A percentile compares a stretch with the other conserved stretches of the same genome.
Evolutionary conservation across 2,113 vertebrate genomes (phyloP).

Genomic region (Atrichornis clamosus): DNA sequence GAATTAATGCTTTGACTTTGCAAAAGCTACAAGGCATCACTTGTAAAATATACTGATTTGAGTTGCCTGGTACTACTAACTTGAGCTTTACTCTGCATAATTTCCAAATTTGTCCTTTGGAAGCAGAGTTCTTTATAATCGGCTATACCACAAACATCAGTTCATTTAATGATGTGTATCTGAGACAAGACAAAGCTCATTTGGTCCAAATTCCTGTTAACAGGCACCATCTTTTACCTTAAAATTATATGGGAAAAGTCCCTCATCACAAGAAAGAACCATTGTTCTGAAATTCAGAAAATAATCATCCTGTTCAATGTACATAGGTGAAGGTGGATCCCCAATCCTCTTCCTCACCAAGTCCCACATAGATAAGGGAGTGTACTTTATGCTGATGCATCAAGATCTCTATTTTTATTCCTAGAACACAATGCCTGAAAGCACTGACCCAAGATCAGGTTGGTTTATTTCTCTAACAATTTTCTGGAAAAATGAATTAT

Average conservation of each 20-base stretch:
- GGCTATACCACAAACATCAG: accelerated
- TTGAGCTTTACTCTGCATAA: not conserved
- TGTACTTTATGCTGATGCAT: not conserved
- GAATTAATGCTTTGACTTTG: not conserved
- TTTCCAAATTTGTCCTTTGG: not conserved
- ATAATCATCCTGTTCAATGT: accelerated
- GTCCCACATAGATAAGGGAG: not conserved
- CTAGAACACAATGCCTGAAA: not conserved
- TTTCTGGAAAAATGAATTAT: not conserved
- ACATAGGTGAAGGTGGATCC: not conserved
- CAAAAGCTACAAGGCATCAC: not conserved
- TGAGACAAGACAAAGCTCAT: not conserved
- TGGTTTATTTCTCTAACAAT: not conserved
- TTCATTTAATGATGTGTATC: not conserved
- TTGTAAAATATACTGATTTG: not conserved
- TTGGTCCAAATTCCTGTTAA: not conserved
- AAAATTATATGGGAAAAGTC: not conserved
- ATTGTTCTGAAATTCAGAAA: not conserved
- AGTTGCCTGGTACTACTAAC: not conserved
- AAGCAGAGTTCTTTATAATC: not conserved
- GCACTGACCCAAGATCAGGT: not conserved
- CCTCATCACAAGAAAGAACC: not conserved
- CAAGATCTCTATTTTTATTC: not conserved
- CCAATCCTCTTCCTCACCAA: not conserved
- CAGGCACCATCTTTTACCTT: not conserved